Evolutionary conservation across 2,113 vertebrate genomes (phyloP), one percentile per base, ranked within the genome.

Genomic region (Pardalotus punctatus): DNA sequence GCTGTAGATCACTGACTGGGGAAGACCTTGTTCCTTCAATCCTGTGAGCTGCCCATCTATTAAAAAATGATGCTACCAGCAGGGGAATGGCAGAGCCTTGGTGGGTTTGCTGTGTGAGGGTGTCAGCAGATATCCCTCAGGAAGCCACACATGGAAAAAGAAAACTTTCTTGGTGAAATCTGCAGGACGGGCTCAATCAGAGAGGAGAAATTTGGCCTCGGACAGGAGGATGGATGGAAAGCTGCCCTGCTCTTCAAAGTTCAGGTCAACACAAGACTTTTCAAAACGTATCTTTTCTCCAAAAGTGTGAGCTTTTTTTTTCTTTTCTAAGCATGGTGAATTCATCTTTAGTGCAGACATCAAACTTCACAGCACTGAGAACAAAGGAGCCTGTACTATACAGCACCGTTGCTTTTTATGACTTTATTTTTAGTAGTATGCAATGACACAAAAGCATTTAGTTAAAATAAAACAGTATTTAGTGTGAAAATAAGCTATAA

Each of bases 401-500:
- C 8, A 57, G 86, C 56, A 64, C 47, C 61, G 73, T 90, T 94
- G 27, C 53, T 91, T 90, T 94, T 81, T 86, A 80, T 56, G 57
- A 67, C 82, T 94, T 93, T 64, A 71, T 90, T 94, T 94, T 96
- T 90, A 95, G 95, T 87, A 85, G 84, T 43, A 90, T 77, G 71
- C 73, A 80, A 79, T 69, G 74, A 43, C 45, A 28, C 71, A 93
- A 95, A 93, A 77, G 76, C 78, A 81, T 96, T 97, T 96, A 81
- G 78, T 88, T 97, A 94, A 96, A 97, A 79, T 90, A 91, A 96
- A 96, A 86, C 47, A 64, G 83, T 90, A 94, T 57, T 96, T 93
- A 94, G 62, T 45, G 40, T 76, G 94, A 87, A 74, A 96, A 86
- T 82, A 95, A 93, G 76, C 51, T 70, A 86, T 95, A 85, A 97